Conservation (phyloP, 2,113 vertebrate genomes). For the Ranitomeya variabilis region DNA sequence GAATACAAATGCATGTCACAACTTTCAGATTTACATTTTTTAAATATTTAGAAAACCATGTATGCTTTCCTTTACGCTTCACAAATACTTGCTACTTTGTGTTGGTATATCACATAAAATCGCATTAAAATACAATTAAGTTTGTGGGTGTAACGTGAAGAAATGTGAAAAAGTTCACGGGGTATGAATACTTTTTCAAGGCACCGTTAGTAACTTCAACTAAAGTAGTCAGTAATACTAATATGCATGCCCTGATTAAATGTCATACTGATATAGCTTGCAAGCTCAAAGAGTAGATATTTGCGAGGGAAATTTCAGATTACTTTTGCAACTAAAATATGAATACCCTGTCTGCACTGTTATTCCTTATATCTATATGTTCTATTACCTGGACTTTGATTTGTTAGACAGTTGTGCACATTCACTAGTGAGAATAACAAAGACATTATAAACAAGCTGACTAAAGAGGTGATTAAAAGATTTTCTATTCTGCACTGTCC, state of each 20-base stretch:
- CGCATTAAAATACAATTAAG: too few species aligned
- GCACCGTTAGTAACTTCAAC: too few species aligned
- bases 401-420: not conserved
- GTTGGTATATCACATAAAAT: too few species aligned
- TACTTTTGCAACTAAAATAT: not conserved
- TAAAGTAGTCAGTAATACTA: not conserved
- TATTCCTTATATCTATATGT: not conserved
- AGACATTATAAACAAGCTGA: not conserved
- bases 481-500: not conserved
- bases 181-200: too few species aligned
- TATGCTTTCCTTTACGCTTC: too few species aligned
- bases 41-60: too few species aligned
- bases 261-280: not conserved
- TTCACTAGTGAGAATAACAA: not conserved
- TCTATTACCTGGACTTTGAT: too few species aligned
- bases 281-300: not conserved
- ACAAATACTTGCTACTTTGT: too few species aligned
- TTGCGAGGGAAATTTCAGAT: not conserved
- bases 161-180: too few species aligned
- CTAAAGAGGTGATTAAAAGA: slow-evolving; percentile 15
- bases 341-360: not conserved
- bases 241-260: not conserved
- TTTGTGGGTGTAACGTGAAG: too few species aligned
- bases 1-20: too few species aligned
- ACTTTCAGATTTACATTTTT: too few species aligned